Evolutionary conservation across 1,140 invertebrate genomes (phyloP), one percentile per base, ranked within the genome.

Genomic region (Drosophila dunni): DNA sequence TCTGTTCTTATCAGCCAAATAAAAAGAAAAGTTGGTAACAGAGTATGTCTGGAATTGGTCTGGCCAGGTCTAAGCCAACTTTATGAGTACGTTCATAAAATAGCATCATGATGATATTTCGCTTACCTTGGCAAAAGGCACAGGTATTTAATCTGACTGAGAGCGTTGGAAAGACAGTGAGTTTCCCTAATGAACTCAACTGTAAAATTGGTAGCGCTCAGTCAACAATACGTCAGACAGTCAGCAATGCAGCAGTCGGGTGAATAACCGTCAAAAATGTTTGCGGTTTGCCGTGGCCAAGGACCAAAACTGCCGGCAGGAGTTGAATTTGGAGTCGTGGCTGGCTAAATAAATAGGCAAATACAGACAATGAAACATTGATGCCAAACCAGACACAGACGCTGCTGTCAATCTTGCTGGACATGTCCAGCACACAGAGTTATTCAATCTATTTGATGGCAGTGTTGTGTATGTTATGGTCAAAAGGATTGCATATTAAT

Each of bases 391-490:
- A 50, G 68, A 58, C 62, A 53, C 38, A 66, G 48, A 50, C 38
- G 36, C 15, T 73, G 64, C 60, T 33, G 8, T 17, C 24, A 48
- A 11, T 64, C 45, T 36, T 17, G 20, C 13, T 50, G 7, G 5
- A 7, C 50, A 8, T 42, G 5, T 10, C 10, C 51, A 11, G 29
- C 42, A 56, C 60, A 58, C 46, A 56, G 62, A 78, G 70, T 78
- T 83, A 83, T 83, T 74, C 79, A 83, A 88, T 88, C 79, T 74
- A 82, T 88, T 82, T 70, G 75, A 79, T 81, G 75, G 42, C 69
- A 67, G 62, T 62, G 57, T 57, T 69, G 60, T 67, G 76, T 85
- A 79, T 79, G 78, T 48, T 42, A 54, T 38, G 10, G 42, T 17
- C 42, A 36, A 51, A 82, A 82, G 83, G 83, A 81, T 83, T 72